Evolutionary conservation across 1,140 invertebrate genomes (phyloP).

Genomic region (Penaeus japonicus): DNA sequence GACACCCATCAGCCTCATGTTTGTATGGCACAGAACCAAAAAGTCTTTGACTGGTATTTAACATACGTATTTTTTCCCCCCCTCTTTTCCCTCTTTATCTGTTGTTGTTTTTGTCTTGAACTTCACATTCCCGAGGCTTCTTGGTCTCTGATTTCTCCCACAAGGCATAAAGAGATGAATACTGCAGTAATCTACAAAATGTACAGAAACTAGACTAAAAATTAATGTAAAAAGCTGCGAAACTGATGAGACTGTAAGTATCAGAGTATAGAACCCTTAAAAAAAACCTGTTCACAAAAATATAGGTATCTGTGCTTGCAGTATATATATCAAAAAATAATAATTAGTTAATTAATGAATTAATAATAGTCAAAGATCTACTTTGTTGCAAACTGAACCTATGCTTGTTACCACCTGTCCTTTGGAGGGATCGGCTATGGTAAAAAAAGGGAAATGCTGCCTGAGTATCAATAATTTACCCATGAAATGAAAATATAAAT

Average conservation of each 20-base stretch:
- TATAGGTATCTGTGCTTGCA: constrained; percentile 28
- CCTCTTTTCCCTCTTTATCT: too few relatives aligned
- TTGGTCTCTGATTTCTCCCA: too few relatives aligned
- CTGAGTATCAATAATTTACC: constrained; percentile 31
- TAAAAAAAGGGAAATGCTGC: constrained; percentile 25
- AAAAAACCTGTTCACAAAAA: neutral
- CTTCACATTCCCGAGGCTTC: too few relatives aligned
- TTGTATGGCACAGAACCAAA: too few relatives aligned
- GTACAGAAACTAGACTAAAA: constrained; percentile 26
- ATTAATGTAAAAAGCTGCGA: constrained; percentile 29
- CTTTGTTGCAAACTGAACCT: constrained; percentile 35
- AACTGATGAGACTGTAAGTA: constrained; percentile 1
- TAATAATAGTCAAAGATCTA: neutral
- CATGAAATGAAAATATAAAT: constrained; percentile 18
- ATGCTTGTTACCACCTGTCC: constrained; percentile 40
- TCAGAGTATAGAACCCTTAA: constrained; percentile 10
- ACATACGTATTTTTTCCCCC: too few relatives aligned
- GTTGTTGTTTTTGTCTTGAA: too few relatives aligned
- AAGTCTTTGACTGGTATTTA: too few relatives aligned
- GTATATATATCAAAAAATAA: constrained; percentile 2
- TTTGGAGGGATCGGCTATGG: constrained; percentile 46
- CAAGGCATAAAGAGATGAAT: too few relatives aligned
- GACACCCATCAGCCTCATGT: too few relatives aligned
- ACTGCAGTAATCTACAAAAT: constrained; percentile 13
- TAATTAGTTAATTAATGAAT: neutral